A percentile compares a stretch with the other conserved stretches of the same genome.
Conservation (phyloP, 2,888 invertebrate genomes). For the Synanthedon myopaeformis region DNA sequence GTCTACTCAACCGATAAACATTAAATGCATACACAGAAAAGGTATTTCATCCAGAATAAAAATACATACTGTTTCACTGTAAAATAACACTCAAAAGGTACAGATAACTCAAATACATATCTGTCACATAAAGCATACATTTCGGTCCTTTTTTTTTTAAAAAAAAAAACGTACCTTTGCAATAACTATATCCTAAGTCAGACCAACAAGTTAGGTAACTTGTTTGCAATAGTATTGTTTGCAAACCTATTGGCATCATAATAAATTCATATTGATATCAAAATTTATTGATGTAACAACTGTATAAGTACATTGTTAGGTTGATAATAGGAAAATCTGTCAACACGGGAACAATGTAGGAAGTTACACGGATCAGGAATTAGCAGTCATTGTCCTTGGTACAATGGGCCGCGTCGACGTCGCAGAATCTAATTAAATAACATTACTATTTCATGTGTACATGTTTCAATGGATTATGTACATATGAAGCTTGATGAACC, state of each 20-base stretch:
- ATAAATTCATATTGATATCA: background rate
- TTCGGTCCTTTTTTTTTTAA: no score
- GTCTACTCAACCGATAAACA: no score
- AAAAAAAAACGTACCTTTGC: no score
- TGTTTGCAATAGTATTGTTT: no score
- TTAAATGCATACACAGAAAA: no score
- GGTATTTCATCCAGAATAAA: no score
- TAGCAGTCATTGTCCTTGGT: slow-evolving; percentile 58
- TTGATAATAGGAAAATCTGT: slow-evolving; percentile 67
- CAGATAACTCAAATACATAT: no score
- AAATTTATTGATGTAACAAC: slow-evolving; percentile 26
- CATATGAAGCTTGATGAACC: background rate
- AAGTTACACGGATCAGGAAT: slow-evolving; percentile 67
- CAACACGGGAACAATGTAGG: slow-evolving; percentile 62
- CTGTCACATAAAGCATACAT: no score
- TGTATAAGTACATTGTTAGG: slow-evolving; percentile 41
- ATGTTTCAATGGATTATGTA: background rate
- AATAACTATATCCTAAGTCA: no score
- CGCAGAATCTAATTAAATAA: slow-evolving; percentile 51
- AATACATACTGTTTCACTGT: no score
- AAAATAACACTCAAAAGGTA: no score
- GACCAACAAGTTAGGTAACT: no score
- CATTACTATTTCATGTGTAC: slow-evolving; percentile 31
- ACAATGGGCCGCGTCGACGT: slow-evolving; percentile 38
- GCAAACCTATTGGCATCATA: background rate